Percentiles rank a stretch among this genome's conserved stretches.
Conservation (phyloP, 2,888 invertebrate species). For the Acanthosepion lycidas region DNA sequence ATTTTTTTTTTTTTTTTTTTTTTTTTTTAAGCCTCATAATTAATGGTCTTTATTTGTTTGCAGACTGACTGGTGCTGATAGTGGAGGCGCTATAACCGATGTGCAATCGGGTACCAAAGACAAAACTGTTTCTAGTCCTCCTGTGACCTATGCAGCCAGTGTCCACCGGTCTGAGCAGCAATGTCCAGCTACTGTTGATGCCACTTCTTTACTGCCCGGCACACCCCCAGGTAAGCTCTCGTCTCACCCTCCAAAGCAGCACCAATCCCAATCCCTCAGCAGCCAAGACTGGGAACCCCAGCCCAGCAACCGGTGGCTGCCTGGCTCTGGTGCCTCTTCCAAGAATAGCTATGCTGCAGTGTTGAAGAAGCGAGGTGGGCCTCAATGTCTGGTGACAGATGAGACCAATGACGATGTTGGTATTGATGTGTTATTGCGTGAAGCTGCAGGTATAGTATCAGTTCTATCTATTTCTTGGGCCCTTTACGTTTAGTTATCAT, state of each 20-base stretch:
- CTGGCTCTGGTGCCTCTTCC: slow-evolving; percentile 52
- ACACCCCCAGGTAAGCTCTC: slow-evolving; percentile 66
- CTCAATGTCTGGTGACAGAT: slow-evolving; percentile 60
- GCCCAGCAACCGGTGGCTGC: slow-evolving; percentile 44
- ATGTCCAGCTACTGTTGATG: slow-evolving; percentile 51
- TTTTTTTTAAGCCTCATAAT: background rate
- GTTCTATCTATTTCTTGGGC: slow-evolving; percentile 40
- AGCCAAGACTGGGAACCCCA: slow-evolving; percentile 46
- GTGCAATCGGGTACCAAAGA: slow-evolving; percentile 59
- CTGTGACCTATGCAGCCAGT: slow-evolving; percentile 58
- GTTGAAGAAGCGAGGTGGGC: slow-evolving; percentile 64
- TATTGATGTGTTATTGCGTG: slow-evolving; percentile 44
- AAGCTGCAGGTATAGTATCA: slow-evolving; percentile 44
- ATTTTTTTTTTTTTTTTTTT: background rate
- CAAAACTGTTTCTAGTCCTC: slow-evolving; percentile 62
- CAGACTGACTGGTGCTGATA: slow-evolving; percentile 66
- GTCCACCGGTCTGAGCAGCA: slow-evolving; percentile 58
- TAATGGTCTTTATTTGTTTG: slow-evolving; percentile 23
- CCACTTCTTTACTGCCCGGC: slow-evolving; percentile 47
- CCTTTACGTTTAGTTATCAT: background rate
- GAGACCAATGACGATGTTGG: slow-evolving; percentile 51
- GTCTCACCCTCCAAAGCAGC: slow-evolving; percentile 54
- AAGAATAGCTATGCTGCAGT: slow-evolving; percentile 67
- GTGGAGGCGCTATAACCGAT: slow-evolving; percentile 57
- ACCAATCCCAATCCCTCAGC: slow-evolving; percentile 53